Base-by-base conservation (phyloP, 1,140 invertebrate genomes). In the Heliothis subflexa region DNA sequence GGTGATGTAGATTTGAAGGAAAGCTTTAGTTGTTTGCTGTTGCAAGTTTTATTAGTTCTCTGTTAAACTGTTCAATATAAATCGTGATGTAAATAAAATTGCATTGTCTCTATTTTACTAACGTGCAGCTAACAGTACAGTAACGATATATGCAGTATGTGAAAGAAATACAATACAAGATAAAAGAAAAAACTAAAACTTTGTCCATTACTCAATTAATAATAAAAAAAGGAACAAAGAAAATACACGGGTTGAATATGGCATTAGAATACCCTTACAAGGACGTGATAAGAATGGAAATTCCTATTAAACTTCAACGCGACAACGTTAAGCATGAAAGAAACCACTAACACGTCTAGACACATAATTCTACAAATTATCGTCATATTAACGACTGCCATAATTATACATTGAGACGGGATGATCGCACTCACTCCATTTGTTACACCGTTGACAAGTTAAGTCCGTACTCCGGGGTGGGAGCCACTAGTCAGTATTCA, bases 361-460 rank as follows among this genome's bases (percentile, higher is more conserved):
- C 73, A 50, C 45, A 79, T 71, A 66, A 78, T 62, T 78, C 54
- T 82, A 80, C 83, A 84, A 86, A 87, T 87, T 82, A 87, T 88
- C 78, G 76, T 80, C 76, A 84, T 86, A 87, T 88, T 88, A 83
- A 85, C 83, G 80, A 83, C 64, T 83, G 81, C 87, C 77, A 88
- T 84, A 86, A 90, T 91, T 88, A 88, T 86, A 86, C 83, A 86
- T 85, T 85, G 85, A 86, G 79, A 82, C 80, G 79, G 80, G 73
- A 88, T 90, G 85, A 90, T 88, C 88, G 68, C 73, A 52, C 83
- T 86, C 80, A 80, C 82, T 88, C 86, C 91, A 92, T 92, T 91
- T 89, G 87, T 92, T 88, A 91, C 82, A 80, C 78, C 80, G 81
- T 83, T 93, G 92, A 93, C 92, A 93, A 91, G 84, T 91, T 92